Evolutionary conservation across 2,113 vertebrate genomes (phyloP).

Genomic region (Arvicanthis niloticus): DNA sequence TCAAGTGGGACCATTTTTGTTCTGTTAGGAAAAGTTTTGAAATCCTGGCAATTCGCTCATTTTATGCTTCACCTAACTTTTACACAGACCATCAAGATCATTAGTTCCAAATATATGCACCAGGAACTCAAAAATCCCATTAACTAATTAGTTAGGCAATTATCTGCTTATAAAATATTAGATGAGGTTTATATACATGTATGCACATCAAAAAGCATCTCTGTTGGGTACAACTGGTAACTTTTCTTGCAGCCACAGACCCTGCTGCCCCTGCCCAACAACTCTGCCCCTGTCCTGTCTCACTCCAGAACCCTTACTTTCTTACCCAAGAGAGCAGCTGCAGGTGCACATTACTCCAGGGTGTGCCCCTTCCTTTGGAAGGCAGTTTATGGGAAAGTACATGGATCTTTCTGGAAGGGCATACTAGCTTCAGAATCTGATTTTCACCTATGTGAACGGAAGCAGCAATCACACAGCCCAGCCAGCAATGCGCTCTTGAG

Average conservation of each 20-base stretch:
- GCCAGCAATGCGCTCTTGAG: neutral
- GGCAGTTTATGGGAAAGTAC: neutral
- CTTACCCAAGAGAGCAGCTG: too few species aligned
- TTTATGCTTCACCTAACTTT: conserved; percentile 16
- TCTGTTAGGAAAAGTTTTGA: neutral
- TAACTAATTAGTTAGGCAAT: conserved; percentile 49
- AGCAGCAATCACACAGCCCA: neutral
- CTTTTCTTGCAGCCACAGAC: neutral
- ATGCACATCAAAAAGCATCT: neutral
- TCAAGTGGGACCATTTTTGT: neutral
- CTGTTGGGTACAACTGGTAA: neutral
- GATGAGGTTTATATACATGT: neutral
- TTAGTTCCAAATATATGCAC: conserved; percentile 46
- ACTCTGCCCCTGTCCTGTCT: neutral
- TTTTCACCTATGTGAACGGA: neutral
- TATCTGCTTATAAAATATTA: conserved; percentile 36
- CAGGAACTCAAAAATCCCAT: conserved; percentile 53
- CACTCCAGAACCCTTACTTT: neutral
- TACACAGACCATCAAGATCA: conserved; percentile 53
- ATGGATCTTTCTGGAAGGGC: neutral
- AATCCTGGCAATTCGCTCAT: neutral
- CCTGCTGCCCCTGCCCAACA: neutral
- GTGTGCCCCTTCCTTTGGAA: neutral
- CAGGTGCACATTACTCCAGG: neutral
- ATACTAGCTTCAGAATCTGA: neutral